These are phyloP conservation scores for Nephrocerus scutellatus DNA, from an alignment of 2,888 invertebrate species.

Conservation along the genomic window DNA sequence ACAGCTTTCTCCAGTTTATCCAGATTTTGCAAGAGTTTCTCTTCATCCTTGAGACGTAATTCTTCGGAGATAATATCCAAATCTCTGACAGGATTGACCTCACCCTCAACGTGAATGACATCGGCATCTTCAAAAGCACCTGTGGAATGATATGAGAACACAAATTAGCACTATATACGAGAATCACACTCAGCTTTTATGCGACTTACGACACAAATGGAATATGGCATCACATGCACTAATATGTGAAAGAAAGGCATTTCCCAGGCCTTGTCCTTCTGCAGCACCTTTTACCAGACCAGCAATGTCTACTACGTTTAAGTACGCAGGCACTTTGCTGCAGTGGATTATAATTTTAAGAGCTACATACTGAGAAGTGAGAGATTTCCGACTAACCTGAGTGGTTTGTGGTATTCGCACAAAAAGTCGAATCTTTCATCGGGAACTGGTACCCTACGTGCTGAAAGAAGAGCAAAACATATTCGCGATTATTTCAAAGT, in stretches of 20 bases:
- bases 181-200: too few species aligned
- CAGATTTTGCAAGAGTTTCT: constrained; percentile 70
- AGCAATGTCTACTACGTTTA: constrained; percentile 97
- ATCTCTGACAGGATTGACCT: constrained; percentile 95
- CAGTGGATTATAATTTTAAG: constrained; percentile 23
- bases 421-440: constrained; percentile 91
- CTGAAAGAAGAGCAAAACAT: constrained; percentile 35
- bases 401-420: constrained; percentile 88
- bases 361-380: constrained; percentile 11
- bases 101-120: constrained; percentile 97
- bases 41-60: constrained; percentile 88
- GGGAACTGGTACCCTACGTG: constrained; percentile 96
- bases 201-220: constrained; percentile 89
- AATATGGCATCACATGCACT: constrained; percentile 98
- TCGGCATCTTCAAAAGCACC: constrained; percentile 97
- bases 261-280: constrained; percentile 94
- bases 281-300: constrained; percentile 97
- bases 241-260: constrained; percentile 97
- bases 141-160: constrained; percentile 43
- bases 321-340: constrained; percentile 95
- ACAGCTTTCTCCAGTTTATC: constrained; percentile 82
- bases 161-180: neutral
- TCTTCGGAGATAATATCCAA: constrained; percentile 95
- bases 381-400: constrained; percentile 58
- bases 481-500: constrained; percentile 11